Evolutionary conservation across 2,888 invertebrate genomes (phyloP).

Genomic region (Cephus pygmeus): DNA sequence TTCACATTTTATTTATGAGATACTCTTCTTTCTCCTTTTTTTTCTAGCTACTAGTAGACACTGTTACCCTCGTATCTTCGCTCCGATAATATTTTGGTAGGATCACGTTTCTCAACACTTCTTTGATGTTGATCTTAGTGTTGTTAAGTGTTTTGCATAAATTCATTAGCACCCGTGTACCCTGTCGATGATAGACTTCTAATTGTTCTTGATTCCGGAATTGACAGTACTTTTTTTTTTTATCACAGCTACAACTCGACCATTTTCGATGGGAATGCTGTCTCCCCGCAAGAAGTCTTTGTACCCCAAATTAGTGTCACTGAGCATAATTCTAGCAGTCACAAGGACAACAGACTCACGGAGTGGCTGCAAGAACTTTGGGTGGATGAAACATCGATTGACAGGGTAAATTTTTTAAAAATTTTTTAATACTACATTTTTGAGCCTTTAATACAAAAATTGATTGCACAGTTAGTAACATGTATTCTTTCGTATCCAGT

Average conservation of each 20-base stretch:
- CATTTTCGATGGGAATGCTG: slow-evolving; percentile 31
- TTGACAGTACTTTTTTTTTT: background rate
- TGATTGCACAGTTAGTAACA: background rate
- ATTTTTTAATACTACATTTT: background rate
- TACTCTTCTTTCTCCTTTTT: background rate
- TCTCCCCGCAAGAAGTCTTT: slow-evolving; percentile 39
- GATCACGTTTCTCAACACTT: background rate
- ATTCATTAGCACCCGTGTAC: background rate
- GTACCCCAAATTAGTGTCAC: slow-evolving; percentile 59
- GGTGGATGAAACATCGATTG: slow-evolving; percentile 76
- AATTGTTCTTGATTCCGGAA: background rate
- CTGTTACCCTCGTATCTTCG: background rate
- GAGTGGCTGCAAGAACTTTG: slow-evolving; percentile 80
- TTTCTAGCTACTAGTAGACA: background rate
- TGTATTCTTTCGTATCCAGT: slow-evolving; percentile 55
- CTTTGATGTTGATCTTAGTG: background rate
- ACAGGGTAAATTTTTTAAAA: slow-evolving; percentile 65
- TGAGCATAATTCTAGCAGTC: slow-evolving; percentile 50
- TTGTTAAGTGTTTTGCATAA: background rate
- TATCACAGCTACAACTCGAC: slow-evolving; percentile 46
- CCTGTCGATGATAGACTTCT: background rate
- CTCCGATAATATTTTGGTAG: background rate
- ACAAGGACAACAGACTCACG: slow-evolving; percentile 70
- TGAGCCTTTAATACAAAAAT: background rate
- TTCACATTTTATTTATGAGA: background rate